These are phyloP conservation scores for Ennomos erosarius DNA, from an alignment of 2,888 invertebrate genomes.

Conservation along the genomic window DNA sequence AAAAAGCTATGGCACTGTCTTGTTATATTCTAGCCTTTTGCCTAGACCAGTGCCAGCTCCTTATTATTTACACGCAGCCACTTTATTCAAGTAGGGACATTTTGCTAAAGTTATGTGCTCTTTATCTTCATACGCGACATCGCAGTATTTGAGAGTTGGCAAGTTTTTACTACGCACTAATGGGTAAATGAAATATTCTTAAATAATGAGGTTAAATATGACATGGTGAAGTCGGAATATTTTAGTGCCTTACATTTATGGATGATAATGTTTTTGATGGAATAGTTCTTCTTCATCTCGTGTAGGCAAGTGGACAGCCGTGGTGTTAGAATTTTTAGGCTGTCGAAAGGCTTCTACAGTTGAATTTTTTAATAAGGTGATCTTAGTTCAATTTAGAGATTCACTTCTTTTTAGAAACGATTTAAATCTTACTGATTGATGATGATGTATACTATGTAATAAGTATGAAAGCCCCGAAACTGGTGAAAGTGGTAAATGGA, in stretches of 20 bases:
- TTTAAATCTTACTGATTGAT: too few relatives aligned
- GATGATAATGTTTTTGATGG: too few relatives aligned
- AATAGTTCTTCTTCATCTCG: too few relatives aligned
- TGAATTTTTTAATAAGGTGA: too few relatives aligned
- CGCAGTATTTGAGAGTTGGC: conserved; percentile 35
- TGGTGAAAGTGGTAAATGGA: too few relatives aligned
- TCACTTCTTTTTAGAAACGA: too few relatives aligned
- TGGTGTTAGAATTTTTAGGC: too few relatives aligned
- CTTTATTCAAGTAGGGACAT: conserved; percentile 41
- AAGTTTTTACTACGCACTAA: conserved; percentile 20
- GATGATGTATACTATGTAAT: too few relatives aligned
- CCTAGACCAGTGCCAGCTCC: conserved; percentile 46
- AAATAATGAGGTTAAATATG: conserved; percentile 15
- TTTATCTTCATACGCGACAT: conserved; percentile 32
- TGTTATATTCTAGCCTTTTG: conserved; percentile 56
- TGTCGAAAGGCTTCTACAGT: too few relatives aligned
- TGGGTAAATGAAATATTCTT: conserved; percentile 5
- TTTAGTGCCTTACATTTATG: background rate
- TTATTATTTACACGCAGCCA: conserved; percentile 43
- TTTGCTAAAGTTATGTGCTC: conserved; percentile 31
- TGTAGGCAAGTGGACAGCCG: too few relatives aligned
- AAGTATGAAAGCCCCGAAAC: too few relatives aligned
- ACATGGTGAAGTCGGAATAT: background rate
- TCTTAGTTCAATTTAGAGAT: too few relatives aligned
- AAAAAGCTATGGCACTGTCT: conserved; percentile 50